A percentile compares a stretch with the other conserved stretches of the same genome.
Evolutionary conservation across 1,140 invertebrate species (phyloP).

Genomic region (Drosophila suzukii): DNA sequence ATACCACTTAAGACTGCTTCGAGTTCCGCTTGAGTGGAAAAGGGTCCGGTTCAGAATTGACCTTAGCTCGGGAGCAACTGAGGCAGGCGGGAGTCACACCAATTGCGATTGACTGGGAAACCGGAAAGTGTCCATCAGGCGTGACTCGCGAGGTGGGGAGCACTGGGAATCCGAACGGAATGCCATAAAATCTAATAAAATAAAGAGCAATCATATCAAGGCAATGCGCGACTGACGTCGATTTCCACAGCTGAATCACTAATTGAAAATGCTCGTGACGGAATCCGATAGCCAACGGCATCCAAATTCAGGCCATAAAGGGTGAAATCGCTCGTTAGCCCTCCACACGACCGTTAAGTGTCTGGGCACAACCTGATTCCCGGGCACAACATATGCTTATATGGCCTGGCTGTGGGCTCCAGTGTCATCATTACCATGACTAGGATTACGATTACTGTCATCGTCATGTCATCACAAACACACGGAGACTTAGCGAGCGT

Average conservation of each 20-base stretch:
- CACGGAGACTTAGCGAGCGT: conserved; percentile 34
- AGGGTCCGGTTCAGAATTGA: not conserved
- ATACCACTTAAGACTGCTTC: conserved; percentile 19
- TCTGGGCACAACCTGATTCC: conserved; percentile 14
- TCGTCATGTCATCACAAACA: conserved; percentile 54
- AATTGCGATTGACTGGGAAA: conserved; percentile 4
- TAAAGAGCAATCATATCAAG: conserved; percentile 15
- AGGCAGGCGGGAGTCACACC: conserved; percentile 18
- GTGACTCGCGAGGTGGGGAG: not conserved
- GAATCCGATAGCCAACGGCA: not conserved
- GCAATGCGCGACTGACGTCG: not conserved
- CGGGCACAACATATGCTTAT: conserved; percentile 56
- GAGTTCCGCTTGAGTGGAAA: conserved; percentile 31
- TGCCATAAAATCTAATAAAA: conserved; percentile 24
- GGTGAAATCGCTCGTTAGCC: conserved; percentile 25
- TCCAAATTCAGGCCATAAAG: conserved; percentile 5
- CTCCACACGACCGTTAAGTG: conserved; percentile 11
- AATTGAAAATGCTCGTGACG: conserved; percentile 24
- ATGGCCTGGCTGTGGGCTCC: conserved; percentile 26
- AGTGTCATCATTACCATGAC: conserved; percentile 75
- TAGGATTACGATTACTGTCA: conserved; percentile 67
- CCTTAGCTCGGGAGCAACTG: not conserved
- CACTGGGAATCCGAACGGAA: conserved; percentile 4
- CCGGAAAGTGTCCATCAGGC: conserved; percentile 21
- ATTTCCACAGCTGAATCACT: conserved; percentile 20